Evolutionary conservation across 2,888 invertebrate genomes (phyloP).

Genomic region (Marasmarcha lunaedactyla): DNA sequence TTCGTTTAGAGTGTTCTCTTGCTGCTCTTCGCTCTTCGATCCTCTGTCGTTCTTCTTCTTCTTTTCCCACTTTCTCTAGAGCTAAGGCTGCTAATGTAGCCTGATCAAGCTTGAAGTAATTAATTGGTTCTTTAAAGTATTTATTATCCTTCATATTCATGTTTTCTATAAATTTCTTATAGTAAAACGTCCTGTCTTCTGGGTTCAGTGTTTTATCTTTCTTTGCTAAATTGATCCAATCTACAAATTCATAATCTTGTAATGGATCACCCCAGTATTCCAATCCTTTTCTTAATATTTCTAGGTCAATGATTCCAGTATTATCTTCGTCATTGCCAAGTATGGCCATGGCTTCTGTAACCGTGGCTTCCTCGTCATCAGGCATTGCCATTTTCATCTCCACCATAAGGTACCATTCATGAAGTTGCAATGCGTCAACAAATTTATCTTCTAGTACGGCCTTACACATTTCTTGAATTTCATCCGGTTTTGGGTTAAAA

Average conservation of each 20-base stretch:
- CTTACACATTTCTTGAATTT: constrained; percentile 16
- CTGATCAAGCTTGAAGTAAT: constrained; percentile 31
- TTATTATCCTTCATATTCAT: constrained; percentile 27
- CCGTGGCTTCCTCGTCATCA: neutral
- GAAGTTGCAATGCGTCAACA: neutral
- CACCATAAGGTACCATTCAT: constrained; percentile 20
- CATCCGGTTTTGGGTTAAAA: constrained; percentile 26
- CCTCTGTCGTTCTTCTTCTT: too few relatives aligned
- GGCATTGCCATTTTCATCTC: constrained; percentile 22
- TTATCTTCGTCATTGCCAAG: constrained; percentile 25
- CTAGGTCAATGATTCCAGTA: constrained; percentile 15
- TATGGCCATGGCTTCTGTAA: constrained; percentile 11
- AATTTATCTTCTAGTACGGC: neutral
- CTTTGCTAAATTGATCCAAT: constrained; percentile 22
- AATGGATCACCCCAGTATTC: constrained; percentile 7
- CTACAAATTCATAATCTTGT: constrained; percentile 24
- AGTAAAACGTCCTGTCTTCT: constrained; percentile 21
- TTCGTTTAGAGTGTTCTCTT: too few relatives aligned
- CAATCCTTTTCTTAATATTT: neutral
- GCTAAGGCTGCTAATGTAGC: too few relatives aligned
- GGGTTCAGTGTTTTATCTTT: constrained; percentile 26
- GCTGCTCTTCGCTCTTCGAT: too few relatives aligned
- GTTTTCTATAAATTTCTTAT: constrained; percentile 28
- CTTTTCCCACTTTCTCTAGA: too few relatives aligned
- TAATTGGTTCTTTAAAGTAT: constrained; percentile 27